These are phyloP conservation scores for Dysdera silvatica DNA, from an alignment of 1,140 invertebrate species.

Conservation along the genomic window DNA sequence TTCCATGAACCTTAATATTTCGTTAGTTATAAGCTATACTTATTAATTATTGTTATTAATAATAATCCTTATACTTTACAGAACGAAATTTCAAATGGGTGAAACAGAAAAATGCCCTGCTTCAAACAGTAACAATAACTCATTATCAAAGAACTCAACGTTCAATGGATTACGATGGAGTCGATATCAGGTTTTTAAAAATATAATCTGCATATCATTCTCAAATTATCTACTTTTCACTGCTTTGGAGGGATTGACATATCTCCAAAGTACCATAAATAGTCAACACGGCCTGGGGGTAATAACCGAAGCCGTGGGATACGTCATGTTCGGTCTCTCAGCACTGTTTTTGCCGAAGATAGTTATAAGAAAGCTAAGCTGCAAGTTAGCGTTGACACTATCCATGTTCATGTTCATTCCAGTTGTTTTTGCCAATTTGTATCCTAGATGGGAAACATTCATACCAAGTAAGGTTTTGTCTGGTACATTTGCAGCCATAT, in stretches of 20 bases:
- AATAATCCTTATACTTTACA: too few species aligned
- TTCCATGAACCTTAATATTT: too few species aligned
- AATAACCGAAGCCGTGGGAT: constrained; percentile 35
- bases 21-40: too few species aligned
- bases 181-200: too few species aligned
- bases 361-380: constrained; percentile 37
- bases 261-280: constrained; percentile 29
- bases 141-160: too few species aligned
- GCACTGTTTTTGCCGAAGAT: constrained; percentile 27
- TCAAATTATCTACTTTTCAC: constrained; percentile 26
- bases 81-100: too few species aligned
- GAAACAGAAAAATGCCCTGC: too few species aligned
- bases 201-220: too few species aligned
- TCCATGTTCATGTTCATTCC: constrained; percentile 42
- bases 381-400: constrained; percentile 43
- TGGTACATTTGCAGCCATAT: constrained; percentile 47
- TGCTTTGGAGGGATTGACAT: constrained; percentile 8
- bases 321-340: constrained; percentile 37
- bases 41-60: too few species aligned
- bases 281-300: constrained; percentile 17
- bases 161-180: too few species aligned
- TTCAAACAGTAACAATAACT: too few species aligned
- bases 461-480: constrained; percentile 43
- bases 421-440: constrained; percentile 45
- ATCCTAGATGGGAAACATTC: constrained; percentile 36